Base-by-base conservation (phyloP, 2,113 vertebrate genomes). In the Syrmaticus mikado region DNA sequence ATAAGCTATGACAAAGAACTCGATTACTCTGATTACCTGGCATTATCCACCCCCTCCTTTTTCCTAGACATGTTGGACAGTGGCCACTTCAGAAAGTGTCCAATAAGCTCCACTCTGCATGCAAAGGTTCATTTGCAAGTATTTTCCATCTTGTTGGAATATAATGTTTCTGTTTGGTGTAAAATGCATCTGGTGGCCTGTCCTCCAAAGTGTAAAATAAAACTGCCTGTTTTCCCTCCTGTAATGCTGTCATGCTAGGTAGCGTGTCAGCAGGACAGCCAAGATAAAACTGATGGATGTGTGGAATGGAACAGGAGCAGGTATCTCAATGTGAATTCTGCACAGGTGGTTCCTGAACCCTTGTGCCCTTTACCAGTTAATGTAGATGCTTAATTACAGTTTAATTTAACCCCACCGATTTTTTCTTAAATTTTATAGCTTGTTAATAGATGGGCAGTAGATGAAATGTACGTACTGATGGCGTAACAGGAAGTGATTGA, bases 31-130 rank as follows among this genome's bases (percentile, higher is more conserved):
- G 24, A 62, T 34, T 62, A 12, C 22, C 36, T 25, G 84, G 82
- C 64, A 27, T 8, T 50, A 46, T 32, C 45, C 41, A 4, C 28
- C 41, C 66, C 45, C 21, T 78, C 61, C 68, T 28, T 57, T 43
- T 46, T 4, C n/a, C 50, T 52, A 34, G 55, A 38, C 0, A 0
- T 30, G 34, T 40, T 43, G 78, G 66, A 8, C 71, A 48, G 0
- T 30, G 78, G 66, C 75, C 53, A 5, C 58, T 70, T 72, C 62
- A 62, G 53, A 34, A 45, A 70, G 27, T 13, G 68, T 66, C 65
- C 79, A 6, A 0, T 50, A n/a, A 28, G 24, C 70, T 78, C 36
- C 48, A 11, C n/a, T 58, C 36, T 36, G 60, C 50, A 28, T 15
- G 28, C 66, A 64, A 11, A 83, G 14, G 22, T 30, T 87, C 71